Base-by-base conservation (phyloP, 2,888 invertebrate genomes). In the Standfussiana lucernea region DNA sequence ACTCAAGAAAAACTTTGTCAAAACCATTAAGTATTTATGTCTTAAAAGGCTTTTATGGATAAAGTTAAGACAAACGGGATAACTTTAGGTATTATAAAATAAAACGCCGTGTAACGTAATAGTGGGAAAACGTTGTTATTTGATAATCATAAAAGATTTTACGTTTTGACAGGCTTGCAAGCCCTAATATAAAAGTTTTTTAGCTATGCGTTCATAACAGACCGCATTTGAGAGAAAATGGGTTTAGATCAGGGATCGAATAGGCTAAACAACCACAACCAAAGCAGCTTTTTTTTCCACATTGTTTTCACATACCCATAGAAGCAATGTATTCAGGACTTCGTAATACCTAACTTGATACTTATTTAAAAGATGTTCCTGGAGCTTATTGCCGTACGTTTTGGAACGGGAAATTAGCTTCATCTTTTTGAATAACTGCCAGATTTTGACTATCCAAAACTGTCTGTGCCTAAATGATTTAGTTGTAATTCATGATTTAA, bases 11-110 rank as follows among this genome's bases (percentile, higher is more conserved):
- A 75, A 64, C 62, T 64, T 40, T 78, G 53, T 47, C 37, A n/a
- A 75, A 64, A 75, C 64, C 80, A 66, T 79, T 82, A 79, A 66
- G 35, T 76, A 82, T 82, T 56, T 56, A 79, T 47, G 47, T 56
- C 47, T 56, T 65, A 79, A 79, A 47, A 82, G 82, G 64, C 77
- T 77, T 65, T 76, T 77, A 61, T 50, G 77, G n/a, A 75, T 40
- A 47, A 78, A 65, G 76, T 82, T 78, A 13, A 65, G 76, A 82
- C 53, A 35, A 82, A 82, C 15, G 76, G 56, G 37, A 56, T 10
- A 64, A 76, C 56, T 78, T 78, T 35, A 56, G n/a, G 28, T 82
- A 62, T 40, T 82, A 82, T 65, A 42, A 82, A 82, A 76, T 45
- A 76, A 65, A 78, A 64, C 3, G 37, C n/a, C 7, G 32, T 62